A percentile compares a stretch with the other conserved stretches of the same genome.
Evolutionary conservation across 2,797 vertebrate genomes (phyloP).

Genomic region (Sciurus vulgaris): DNA sequence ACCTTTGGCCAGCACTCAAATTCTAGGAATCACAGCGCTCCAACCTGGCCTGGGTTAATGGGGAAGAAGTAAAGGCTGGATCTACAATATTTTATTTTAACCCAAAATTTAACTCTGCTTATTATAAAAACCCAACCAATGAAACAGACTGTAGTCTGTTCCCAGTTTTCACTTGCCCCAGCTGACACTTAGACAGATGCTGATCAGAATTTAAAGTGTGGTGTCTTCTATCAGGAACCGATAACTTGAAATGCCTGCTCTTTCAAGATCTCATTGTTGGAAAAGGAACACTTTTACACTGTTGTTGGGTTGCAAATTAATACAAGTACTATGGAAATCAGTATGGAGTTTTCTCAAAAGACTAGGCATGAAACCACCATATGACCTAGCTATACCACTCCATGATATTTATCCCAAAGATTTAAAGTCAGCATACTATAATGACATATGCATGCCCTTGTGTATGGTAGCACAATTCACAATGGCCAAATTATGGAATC

Average conservation of each 20-base stretch:
- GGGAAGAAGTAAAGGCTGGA: background rate
- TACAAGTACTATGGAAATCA: no score
- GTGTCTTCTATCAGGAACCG: background rate
- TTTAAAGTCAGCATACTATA: no score
- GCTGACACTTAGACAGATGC: background rate
- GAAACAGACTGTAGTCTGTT: background rate
- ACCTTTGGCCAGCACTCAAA: no score
- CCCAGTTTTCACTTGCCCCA: background rate
- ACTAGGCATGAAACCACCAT: no score
- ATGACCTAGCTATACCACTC: no score
- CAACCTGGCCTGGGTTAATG: background rate
- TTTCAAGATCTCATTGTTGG: background rate
- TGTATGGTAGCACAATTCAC: no score
- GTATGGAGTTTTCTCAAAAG: no score
- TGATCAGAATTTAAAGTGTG: background rate
- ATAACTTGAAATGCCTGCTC: background rate
- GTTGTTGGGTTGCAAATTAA: no score
- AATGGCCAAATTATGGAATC: no score
- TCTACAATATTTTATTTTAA: background rate
- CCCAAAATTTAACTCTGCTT: background rate
- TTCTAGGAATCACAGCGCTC: background rate
- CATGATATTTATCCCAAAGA: no score
- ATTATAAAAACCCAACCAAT: slow-evolving; percentile 26
- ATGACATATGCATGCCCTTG: no score
- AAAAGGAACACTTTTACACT: no score